phyloP scores from a whole-genome alignment of 2,113 vertebrate species.

The Psophia crepitans region DNA sequence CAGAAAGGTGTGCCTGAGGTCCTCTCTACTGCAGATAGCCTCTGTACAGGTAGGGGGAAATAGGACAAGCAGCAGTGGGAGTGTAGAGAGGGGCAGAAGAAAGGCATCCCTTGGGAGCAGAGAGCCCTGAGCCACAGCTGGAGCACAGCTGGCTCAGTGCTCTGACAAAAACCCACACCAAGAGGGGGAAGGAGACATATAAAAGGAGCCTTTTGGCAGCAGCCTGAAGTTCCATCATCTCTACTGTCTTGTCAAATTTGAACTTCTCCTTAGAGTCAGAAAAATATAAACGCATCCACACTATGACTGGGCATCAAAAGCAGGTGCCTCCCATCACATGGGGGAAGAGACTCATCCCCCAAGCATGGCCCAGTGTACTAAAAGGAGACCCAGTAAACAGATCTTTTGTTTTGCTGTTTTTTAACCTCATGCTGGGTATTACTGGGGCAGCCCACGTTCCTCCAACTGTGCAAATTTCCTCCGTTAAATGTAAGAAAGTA shows the following conservation, averaged over 20 bases:
- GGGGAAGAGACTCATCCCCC: neutral
- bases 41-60: neutral
- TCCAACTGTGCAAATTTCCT: neutral
- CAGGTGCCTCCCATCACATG: neutral
- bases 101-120: neutral
- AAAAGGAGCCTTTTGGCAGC: neutral
- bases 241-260: neutral
- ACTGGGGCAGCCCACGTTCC: neutral
- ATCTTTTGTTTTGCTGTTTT: neutral
- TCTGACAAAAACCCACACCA: neutral
- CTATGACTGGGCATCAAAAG: neutral
- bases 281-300: neutral
- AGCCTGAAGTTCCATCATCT: neutral
- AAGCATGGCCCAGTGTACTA: fast-evolving
- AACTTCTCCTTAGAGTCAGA: neutral
- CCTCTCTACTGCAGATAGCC: neutral
- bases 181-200: neutral
- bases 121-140: fast-evolving
- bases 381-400: neutral
- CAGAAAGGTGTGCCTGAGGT: fast-evolving
- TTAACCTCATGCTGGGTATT: neutral
- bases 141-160: neutral
- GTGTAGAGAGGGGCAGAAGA: neutral
- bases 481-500: neutral
- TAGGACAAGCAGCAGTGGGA: neutral